These are phyloP conservation scores for Chelmon rostratus DNA, from an alignment of 2,797 vertebrate species.

Conservation along the genomic window DNA sequence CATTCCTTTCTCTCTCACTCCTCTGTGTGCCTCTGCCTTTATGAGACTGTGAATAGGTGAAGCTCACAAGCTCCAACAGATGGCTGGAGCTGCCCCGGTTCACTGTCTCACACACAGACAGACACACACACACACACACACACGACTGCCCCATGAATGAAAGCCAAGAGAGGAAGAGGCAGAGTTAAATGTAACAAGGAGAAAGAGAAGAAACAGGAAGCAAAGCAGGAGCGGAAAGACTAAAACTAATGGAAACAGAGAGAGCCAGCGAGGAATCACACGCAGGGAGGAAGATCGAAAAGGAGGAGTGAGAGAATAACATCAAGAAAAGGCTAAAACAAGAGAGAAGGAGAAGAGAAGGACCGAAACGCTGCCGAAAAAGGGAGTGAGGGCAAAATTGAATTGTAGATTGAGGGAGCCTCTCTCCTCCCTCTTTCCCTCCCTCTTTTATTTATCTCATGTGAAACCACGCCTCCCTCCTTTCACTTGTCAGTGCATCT, in stretches of 20 bases:
- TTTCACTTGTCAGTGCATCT: conserved; percentile 88
- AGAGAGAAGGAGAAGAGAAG: background rate
- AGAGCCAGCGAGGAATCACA: conserved; percentile 24
- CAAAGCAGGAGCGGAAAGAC: conserved; percentile 33
- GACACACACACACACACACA: conserved; percentile 25
- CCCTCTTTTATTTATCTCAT: conserved; percentile 85
- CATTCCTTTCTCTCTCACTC: conserved; percentile 77
- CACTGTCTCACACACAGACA: conserved; percentile 54
- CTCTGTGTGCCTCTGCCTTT: conserved; percentile 80
- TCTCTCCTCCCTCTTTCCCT: conserved; percentile 80
- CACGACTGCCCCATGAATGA: conserved; percentile 72
- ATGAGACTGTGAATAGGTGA: conserved; percentile 85
- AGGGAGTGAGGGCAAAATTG: conserved; percentile 75
- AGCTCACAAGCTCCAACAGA: conserved; percentile 85
- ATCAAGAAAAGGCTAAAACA: conserved; percentile 46
- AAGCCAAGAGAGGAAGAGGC: conserved; percentile 48
- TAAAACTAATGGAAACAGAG: conserved; percentile 49
- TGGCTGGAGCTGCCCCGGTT: conserved; percentile 80
- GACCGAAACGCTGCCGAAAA: conserved; percentile 57
- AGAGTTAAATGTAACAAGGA: conserved; percentile 56
- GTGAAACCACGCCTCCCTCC: conserved; percentile 84
- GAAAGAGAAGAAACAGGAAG: conserved; percentile 53
- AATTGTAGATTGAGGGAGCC: conserved; percentile 87
- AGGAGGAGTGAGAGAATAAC: conserved; percentile 26
- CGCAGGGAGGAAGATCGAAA: conserved; percentile 29